Conservation (phyloP, 2,888 invertebrate genomes). For the Phanerotoma sp. region DNA sequence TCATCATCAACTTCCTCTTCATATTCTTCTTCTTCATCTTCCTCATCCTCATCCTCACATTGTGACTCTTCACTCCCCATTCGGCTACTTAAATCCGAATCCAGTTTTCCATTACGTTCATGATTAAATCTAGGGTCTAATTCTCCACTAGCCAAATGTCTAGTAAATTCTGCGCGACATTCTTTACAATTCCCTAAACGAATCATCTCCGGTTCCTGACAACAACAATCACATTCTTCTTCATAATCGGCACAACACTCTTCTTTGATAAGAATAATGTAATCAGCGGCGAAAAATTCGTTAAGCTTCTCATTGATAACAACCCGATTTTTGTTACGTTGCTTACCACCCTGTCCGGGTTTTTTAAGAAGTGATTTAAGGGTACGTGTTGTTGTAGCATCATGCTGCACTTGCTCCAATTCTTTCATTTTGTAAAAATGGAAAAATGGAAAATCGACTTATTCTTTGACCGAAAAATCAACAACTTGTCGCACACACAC, state of each 20-base stretch:
- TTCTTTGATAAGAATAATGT: conserved; percentile 86
- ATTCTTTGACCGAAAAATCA: no score
- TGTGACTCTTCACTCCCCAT: conserved; percentile 37
- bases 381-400: conserved; percentile 43
- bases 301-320: conserved; percentile 87
- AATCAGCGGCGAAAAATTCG: conserved; percentile 90
- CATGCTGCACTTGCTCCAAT: conserved; percentile 36
- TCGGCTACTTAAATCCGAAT: neutral
- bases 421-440: conserved; percentile 37
- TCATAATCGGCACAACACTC: conserved; percentile 85
- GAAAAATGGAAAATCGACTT: no score
- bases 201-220: conserved; percentile 71
- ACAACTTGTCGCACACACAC: no score
- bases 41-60: conserved; percentile 33
- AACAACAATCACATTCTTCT: conserved; percentile 68
- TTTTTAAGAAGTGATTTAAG: conserved; percentile 77
- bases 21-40: conserved; percentile 38
- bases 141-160: conserved; percentile 52
- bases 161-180: conserved; percentile 52
- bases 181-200: conserved; percentile 64
- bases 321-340: conserved; percentile 72
- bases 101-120: conserved; percentile 38
- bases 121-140: conserved; percentile 24
- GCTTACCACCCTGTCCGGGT: conserved; percentile 67
- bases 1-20: conserved; percentile 36